Percentiles rank a stretch among this genome's conserved stretches.
These are phyloP conservation scores for Corvus hawaiiensis DNA, from an alignment of 2,113 vertebrate species.

Conservation along the genomic window DNA sequence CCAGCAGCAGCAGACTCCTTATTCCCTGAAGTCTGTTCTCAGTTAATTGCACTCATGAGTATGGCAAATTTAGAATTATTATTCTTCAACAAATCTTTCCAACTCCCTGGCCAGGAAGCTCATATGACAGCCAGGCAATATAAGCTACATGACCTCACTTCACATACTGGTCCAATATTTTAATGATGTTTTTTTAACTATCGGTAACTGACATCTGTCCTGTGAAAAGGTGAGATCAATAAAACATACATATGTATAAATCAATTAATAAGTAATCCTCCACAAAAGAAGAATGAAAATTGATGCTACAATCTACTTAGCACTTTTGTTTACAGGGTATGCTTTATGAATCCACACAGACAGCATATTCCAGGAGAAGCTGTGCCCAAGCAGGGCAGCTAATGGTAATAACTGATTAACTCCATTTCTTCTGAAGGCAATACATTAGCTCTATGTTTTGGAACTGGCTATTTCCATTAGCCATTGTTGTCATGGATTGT, in stretches of 20 bases:
- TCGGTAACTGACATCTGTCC: background rate
- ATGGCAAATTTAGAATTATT: slow-evolving; percentile 34
- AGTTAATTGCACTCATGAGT: slow-evolving; percentile 52
- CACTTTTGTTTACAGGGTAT: background rate
- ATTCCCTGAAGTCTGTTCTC: slow-evolving; percentile 40
- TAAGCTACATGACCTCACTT: background rate
- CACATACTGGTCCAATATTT: background rate
- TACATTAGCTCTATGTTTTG: background rate
- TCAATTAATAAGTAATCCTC: background rate
- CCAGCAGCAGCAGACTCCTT: slow-evolving; percentile 1
- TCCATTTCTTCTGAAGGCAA: background rate
- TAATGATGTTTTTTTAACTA: background rate
- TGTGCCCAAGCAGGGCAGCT: background rate
- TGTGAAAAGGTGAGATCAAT: background rate
- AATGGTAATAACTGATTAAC: background rate
- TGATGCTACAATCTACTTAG: background rate
- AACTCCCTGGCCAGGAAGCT: background rate
- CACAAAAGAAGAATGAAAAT: background rate
- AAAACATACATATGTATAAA: background rate
- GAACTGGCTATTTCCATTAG: slow-evolving; percentile 1
- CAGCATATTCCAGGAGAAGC: background rate
- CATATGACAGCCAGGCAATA: background rate
- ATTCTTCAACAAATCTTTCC: background rate
- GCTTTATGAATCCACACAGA: background rate
- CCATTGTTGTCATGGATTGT: background rate